Evolutionary conservation across 2,797 vertebrate species (phyloP), one percentile per base, ranked within the genome.

Genomic region (Mormyrops boulengeri): DNA sequence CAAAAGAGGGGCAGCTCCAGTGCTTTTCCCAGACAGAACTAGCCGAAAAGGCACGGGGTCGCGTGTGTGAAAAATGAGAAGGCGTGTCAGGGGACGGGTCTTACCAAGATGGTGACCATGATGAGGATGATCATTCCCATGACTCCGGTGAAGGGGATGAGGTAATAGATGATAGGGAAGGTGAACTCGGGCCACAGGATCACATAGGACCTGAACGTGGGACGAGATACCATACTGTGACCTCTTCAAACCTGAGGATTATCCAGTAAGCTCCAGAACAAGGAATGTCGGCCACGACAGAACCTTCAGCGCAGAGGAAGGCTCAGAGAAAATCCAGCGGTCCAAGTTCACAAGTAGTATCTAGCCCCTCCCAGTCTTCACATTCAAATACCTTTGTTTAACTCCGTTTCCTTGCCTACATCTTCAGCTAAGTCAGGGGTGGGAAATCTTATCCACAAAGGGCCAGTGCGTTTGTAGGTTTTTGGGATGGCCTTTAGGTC

Each of bases 141-240:
- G 3, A 98, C 96, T 73, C 96, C 97, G 0, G 96, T 97, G 93
- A 98, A 98, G 50, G 97, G 97, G 92, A 98, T 97, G 89, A 98
- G 96, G 93, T 98, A 98, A 92, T 97, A 98, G 1, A 96, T 95
- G 89, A 98, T 93, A 0, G 97, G 97, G 88, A 98, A 97, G 80
- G 94, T 91, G 92, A 96, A 97, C 85, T 97, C 97, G 0, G 97
- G 96, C 90, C 96, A 96, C 90, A 98, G 94, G 91, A 97, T 94
- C 90, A 98, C 94, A 34, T 94, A 97, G n/a, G 96, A 95, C 89
- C 97, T 98, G 93, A 88, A 90, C 55, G 89, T 17, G 17, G 73
- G 38, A 8, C 2, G 44, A 41, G 44, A 77, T 86, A 89, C 84
- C 91, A 12, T 66, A 22, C 3, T 3, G 52, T 91, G 11, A 92